Conservation (phyloP, 2,797 vertebrate species). For the Poecilia wingei region DNA sequence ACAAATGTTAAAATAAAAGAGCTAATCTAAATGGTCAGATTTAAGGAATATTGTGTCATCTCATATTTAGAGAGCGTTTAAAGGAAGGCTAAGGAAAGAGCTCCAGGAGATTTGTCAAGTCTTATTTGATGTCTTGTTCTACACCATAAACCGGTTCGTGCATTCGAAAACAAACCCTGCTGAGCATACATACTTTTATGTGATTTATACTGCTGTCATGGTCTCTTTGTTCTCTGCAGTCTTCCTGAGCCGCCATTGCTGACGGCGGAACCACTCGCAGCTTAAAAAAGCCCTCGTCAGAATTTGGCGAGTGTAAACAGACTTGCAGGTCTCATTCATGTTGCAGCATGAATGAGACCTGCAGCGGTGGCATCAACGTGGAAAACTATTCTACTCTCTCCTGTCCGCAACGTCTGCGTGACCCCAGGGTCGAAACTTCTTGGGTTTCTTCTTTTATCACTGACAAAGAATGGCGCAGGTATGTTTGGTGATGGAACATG, state of each 20-base stretch:
- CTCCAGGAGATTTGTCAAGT: background rate
- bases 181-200: conserved; percentile 12
- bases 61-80: background rate
- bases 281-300: conserved; percentile 35
- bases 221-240: conserved; percentile 49
- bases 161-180: conserved; percentile 15
- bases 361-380: conserved; percentile 10
- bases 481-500: too few relatives aligned
- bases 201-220: conserved; percentile 48
- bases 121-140: conserved; percentile 2
- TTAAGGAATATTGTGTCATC: conserved; percentile 7
- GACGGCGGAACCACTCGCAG: conserved; percentile 28
- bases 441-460: too few relatives aligned
- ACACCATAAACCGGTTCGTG: conserved; percentile 6
- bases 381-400: conserved; percentile 17
- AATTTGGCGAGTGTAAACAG: conserved; percentile 20
- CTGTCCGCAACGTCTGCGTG: background rate
- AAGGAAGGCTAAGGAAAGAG: background rate
- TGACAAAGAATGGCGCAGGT: too few relatives aligned
- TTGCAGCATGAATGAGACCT: background rate
- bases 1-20: background rate
- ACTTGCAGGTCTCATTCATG: background rate
- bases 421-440: too few relatives aligned
- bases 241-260: conserved; percentile 29
- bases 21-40: background rate